Evolutionary conservation across 2,797 vertebrate genomes (phyloP).

Genomic region (Coluber constrictor): DNA sequence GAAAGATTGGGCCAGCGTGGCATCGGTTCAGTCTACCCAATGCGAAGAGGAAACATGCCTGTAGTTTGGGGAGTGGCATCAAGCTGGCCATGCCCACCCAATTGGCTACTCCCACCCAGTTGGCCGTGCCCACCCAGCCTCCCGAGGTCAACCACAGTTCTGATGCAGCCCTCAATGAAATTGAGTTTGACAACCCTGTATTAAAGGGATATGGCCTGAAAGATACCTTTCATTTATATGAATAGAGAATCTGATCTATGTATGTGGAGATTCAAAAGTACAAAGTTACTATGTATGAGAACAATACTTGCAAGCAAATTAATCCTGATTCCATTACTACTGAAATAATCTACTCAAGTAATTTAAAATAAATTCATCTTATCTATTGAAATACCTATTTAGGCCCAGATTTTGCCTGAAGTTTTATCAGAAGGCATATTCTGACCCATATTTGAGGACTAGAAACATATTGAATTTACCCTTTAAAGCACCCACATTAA

Average conservation of each 20-base stretch:
- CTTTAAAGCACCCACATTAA: slow-evolving; percentile 54
- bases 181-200: too few species aligned
- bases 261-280: background rate
- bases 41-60: too few species aligned
- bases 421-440: slow-evolving; percentile 43
- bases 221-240: background rate
- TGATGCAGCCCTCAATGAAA: too few species aligned
- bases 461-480: background rate
- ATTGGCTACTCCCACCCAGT: too few species aligned
- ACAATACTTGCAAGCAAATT: background rate
- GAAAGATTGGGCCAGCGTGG: too few species aligned
- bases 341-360: background rate
- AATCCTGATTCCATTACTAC: too few species aligned
- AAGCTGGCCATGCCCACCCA: too few species aligned
- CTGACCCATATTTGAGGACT: slow-evolving; percentile 4
- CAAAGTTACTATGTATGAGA: background rate
- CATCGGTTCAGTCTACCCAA: too few species aligned
- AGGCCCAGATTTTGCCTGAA: slow-evolving; percentile 38
- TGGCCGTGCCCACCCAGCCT: too few species aligned
- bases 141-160: too few species aligned
- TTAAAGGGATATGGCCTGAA: background rate
- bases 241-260: background rate
- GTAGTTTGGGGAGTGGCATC: too few species aligned
- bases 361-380: slow-evolving; percentile 55
- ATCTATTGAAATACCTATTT: slow-evolving; percentile 38